Conservation (phyloP, 2,797 vertebrate species). For the Phataginus tricuspis region DNA sequence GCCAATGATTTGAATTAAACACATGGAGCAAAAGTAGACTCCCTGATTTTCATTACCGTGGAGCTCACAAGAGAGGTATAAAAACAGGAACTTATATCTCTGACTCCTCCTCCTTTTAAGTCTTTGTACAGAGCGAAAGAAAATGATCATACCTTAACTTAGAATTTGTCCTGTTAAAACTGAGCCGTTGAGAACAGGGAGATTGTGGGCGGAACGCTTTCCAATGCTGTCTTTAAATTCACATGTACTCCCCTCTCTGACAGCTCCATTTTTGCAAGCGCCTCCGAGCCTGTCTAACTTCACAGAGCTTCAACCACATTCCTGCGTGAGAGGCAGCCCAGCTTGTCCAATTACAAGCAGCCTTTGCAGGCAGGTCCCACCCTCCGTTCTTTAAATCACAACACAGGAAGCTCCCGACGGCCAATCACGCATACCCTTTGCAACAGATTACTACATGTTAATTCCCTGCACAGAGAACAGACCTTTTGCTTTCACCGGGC, state of each 20-base stretch:
- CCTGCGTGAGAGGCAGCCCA: slow-evolving; percentile 42
- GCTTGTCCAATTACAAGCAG: slow-evolving; percentile 59
- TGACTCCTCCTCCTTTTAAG: slow-evolving; percentile 75
- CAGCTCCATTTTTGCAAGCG: slow-evolving; percentile 66
- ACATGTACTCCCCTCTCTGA: slow-evolving; percentile 68
- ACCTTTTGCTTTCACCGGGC: not conserved
- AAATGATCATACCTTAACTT: slow-evolving; percentile 72
- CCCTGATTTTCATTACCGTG: not conserved
- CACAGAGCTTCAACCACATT: slow-evolving; percentile 65
- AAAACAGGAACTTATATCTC: slow-evolving; percentile 82
- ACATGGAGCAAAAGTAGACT: not conserved
- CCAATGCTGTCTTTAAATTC: slow-evolving; percentile 35
- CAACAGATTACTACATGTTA: slow-evolving; percentile 32
- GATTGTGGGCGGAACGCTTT: not conserved
- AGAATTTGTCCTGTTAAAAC: slow-evolving; percentile 51
- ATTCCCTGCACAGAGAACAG: not conserved
- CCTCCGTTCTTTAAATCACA: slow-evolving; percentile 88
- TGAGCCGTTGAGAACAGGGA: not conserved
- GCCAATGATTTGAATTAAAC: not conserved
- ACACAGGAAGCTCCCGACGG: slow-evolving; percentile 88
- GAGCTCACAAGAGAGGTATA: slow-evolving; percentile 14
- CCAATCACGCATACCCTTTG: slow-evolving; percentile 84
- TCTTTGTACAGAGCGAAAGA: slow-evolving; percentile 31
- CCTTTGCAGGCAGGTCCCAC: slow-evolving; percentile 26
- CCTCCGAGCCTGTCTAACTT: slow-evolving; percentile 21